Conservation (phyloP, 2,113 vertebrate genomes). For the Caretta caretta region DNA sequence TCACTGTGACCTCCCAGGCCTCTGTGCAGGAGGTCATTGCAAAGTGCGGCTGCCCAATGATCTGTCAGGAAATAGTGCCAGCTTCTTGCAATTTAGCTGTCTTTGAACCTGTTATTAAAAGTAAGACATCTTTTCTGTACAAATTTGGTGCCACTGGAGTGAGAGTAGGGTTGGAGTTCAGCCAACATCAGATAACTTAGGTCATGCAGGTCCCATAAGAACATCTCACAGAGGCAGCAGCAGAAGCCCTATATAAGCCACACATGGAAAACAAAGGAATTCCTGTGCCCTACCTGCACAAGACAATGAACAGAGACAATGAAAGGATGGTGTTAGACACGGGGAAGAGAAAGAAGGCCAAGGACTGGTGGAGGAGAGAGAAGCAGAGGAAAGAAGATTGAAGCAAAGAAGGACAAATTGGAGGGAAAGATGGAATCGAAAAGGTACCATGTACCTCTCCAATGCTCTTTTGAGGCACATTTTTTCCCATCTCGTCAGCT, state of each 20-base stretch:
- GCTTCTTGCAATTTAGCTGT: too few relatives aligned
- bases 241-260: neutral
- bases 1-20: neutral
- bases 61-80: neutral
- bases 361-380: neutral
- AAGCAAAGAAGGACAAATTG: neutral
- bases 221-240: neutral
- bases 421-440: fast-evolving
- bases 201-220: neutral
- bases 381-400: neutral
- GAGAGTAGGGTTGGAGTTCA: neutral
- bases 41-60: neutral
- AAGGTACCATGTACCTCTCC: neutral
- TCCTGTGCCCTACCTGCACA: neutral
- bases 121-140: too few relatives aligned
- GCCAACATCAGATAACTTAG: neutral
- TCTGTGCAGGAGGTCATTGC: neutral
- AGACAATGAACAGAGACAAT: neutral
- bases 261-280: neutral
- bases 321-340: neutral
- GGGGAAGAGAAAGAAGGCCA: too few relatives aligned
- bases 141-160: neutral
- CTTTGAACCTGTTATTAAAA: too few relatives aligned
- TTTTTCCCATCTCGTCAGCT: neutral
- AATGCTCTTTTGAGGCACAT: neutral